A percentile compares a stretch with the other conserved stretches of the same genome.
phyloP scores from a whole-genome alignment of 1,140 invertebrate genomes.

The Ceratoteleas bidentatus region DNA sequence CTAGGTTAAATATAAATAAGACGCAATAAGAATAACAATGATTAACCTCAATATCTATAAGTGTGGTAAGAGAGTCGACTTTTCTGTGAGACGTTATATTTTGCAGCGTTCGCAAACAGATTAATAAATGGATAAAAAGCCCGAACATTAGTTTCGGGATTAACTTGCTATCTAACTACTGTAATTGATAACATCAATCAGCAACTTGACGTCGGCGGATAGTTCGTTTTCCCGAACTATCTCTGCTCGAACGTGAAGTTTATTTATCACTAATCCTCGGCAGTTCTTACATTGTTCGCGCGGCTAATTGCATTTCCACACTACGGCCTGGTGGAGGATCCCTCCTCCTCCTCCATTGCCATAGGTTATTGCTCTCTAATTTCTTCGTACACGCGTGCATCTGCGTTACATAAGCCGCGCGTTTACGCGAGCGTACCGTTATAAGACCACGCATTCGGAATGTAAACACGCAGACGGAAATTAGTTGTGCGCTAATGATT shows the following conservation, averaged over 20 bases:
- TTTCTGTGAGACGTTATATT: too few species aligned
- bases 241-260: background rate
- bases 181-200: background rate
- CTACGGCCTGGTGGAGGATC: background rate
- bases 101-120: too few species aligned
- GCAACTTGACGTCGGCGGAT: background rate
- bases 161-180: background rate
- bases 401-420: constrained; percentile 21
- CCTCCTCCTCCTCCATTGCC: background rate
- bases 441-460: constrained; percentile 53
- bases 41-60: too few species aligned
- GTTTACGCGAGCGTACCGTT: constrained; percentile 29
- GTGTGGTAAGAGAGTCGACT: too few species aligned
- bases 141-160: too few species aligned
- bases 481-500: constrained; percentile 56
- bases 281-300: constrained; percentile 14
- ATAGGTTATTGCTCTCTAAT: constrained; percentile 50
- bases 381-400: constrained; percentile 36
- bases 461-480: constrained; percentile 61
- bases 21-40: too few species aligned
- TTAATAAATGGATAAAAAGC: too few species aligned
- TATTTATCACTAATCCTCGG: constrained; percentile 3
- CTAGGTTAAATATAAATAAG: too few species aligned
- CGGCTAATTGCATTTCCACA: constrained; percentile 21
- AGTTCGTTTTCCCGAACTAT: background rate